A percentile compares a stretch with the other conserved stretches of the same genome.
These are phyloP conservation scores for Apeltes quadracus DNA, from an alignment of 2,113 vertebrate species.

Conservation along the genomic window DNA sequence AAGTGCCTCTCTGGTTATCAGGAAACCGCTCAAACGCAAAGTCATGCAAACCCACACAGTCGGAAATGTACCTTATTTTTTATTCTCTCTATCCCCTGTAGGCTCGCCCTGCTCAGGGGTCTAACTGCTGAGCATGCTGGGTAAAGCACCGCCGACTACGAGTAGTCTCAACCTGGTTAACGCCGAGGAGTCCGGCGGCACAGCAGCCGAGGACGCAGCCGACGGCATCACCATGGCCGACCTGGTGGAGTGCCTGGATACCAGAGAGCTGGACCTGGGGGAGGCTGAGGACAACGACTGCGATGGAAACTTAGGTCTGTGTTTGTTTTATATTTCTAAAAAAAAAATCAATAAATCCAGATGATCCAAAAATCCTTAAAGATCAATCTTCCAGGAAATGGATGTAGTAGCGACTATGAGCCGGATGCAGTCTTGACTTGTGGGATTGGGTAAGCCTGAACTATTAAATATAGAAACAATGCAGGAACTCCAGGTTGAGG, in stretches of 20 bases:
- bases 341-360: background rate
- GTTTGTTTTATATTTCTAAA: background rate
- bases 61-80: background rate
- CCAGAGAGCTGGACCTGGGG: slow-evolving; percentile 88
- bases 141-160: slow-evolving; percentile 68
- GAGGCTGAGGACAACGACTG: slow-evolving; percentile 90
- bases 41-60: background rate
- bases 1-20: slow-evolving; percentile 3
- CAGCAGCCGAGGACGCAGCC: slow-evolving; percentile 1
- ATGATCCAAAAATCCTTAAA: background rate
- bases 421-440: background rate
- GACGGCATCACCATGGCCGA: slow-evolving; percentile 82
- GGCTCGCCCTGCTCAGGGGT: slow-evolving; percentile 70
- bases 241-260: slow-evolving; percentile 90
- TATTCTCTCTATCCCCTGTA: slow-evolving; percentile 23
- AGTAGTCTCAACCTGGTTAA: slow-evolving; percentile 82
- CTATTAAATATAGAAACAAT: background rate
- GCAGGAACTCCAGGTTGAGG: background rate
- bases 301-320: slow-evolving; percentile 61
- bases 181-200: slow-evolving; percentile 67
- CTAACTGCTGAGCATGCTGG: slow-evolving; percentile 78
- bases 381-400: background rate
- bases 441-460: background rate
- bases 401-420: background rate
- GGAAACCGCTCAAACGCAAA: background rate